Base-by-base conservation (phyloP, 1,140 invertebrate genomes). In the Sinonovacula constricta region DNA sequence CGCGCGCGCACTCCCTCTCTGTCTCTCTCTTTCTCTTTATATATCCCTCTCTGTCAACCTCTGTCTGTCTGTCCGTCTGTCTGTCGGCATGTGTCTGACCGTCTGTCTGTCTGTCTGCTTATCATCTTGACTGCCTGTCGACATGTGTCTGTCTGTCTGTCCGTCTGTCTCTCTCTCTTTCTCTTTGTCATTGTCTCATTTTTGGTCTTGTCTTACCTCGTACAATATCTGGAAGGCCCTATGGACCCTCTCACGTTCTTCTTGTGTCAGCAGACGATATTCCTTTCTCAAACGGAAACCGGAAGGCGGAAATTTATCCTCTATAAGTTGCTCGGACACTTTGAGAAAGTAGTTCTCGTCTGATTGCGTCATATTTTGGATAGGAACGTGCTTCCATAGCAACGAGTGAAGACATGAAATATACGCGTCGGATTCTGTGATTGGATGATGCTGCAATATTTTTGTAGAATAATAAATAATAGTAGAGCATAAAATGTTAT, bases 281-380 rank as follows among this genome's bases (percentile, higher is more conserved):
- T 84, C 83, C 53, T 78, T 77, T n/a, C 83, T 31, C 7, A 76
- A 39, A 5, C 83, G 56, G 63, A 76, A 76, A 1, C 63, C 72
- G n/a, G 72, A 30, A 7, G 30, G 24, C 18, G 63, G 33, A 3
- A 14, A 15, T 10, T 33, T 36, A 18, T 45, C 39, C 7, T 18
- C 18, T 7, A 18, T 45, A 10, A 45, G 7, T 18, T 45, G 7
- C 7, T 45, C 39, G 7, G 39, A 45, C 39, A 45, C 7, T 18
- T 45, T 45, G 7, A 10, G 7, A 45, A 45, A 45, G 18, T 45
- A 45, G 7, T 45, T 18, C 39, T 10, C 7, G 18, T 45, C 39
- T 10, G 7, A 10, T 10, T 45, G 7, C 39, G 39, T 45, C 39
- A 45, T 10, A 18, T 45, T 45, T 45, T 45, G 7, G 7, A 10